Evolutionary conservation across 2,888 invertebrate species (phyloP).

Genomic region (Drosophila buzzatii): DNA sequence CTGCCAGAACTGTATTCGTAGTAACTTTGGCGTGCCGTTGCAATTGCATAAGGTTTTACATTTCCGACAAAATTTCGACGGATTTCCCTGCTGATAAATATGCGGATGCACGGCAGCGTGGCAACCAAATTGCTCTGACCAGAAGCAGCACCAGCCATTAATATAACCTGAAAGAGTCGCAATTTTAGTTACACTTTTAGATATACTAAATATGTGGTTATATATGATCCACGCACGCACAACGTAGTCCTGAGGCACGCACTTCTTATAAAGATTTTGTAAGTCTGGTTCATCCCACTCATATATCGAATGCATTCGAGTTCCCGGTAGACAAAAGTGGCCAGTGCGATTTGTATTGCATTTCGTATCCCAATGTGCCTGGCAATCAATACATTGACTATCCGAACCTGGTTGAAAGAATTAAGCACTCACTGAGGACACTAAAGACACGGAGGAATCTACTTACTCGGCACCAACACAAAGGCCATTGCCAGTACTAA

Average conservation of each 20-base stretch:
- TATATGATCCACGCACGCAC: constrained; percentile 27
- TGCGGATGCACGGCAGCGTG: constrained; percentile 25
- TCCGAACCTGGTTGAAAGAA: neutral
- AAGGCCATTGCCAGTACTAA: neutral
- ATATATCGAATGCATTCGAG: too few species aligned
- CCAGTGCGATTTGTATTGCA: constrained; percentile 20
- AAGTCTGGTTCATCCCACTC: neutral
- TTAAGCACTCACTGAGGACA: neutral
- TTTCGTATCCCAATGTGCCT: neutral
- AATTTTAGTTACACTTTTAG: neutral
- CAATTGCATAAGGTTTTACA: constrained; percentile 22
- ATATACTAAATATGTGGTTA: too few species aligned
- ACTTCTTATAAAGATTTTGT: neutral
- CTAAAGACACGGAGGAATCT: neutral
- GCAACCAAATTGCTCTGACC: constrained; percentile 41
- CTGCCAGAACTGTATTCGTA: neutral
- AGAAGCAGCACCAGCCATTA: constrained; percentile 45
- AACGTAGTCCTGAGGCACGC: neutral
- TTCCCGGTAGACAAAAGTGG: constrained; percentile 22
- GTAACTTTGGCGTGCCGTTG: neutral
- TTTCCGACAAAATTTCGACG: too few species aligned
- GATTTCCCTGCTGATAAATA: neutral
- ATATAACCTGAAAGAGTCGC: neutral
- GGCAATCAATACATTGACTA: constrained; percentile 28
- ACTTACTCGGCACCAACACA: neutral